Evolutionary conservation across 2,113 vertebrate species (phyloP).

Genomic region (Gorsachius goisagi): DNA sequence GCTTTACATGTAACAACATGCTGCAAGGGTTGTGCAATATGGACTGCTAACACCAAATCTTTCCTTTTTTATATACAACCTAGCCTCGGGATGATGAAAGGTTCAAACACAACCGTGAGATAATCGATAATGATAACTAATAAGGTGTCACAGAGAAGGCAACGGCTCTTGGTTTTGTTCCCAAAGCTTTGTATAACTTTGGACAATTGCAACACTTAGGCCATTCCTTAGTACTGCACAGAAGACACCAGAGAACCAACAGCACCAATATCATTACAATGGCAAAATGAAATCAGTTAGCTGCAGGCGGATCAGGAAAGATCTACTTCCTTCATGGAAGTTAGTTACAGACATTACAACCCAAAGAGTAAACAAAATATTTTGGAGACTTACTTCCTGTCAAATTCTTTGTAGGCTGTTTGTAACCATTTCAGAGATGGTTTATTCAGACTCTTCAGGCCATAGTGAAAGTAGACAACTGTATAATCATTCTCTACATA

Average conservation of each 20-base stretch:
- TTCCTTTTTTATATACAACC: background rate
- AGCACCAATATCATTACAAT: background rate
- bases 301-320: background rate
- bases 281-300: background rate
- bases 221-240: background rate
- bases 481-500: conserved; percentile 86
- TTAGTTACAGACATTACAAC: background rate
- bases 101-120: background rate
- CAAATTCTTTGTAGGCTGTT: conserved; percentile 83
- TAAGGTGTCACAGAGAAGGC: background rate
- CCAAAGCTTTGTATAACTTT: background rate
- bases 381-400: conserved; percentile 79
- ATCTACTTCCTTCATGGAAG: background rate
- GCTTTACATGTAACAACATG: background rate
- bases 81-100: background rate
- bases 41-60: background rate
- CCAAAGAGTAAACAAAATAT: background rate
- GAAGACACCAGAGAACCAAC: background rate
- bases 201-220: background rate
- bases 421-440: conserved; percentile 83
- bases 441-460: conserved; percentile 85
- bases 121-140: background rate
- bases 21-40: background rate
- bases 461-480: conserved; percentile 85
- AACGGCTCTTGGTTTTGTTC: background rate